These are phyloP conservation scores for Enteromius radiatus DNA, from an alignment of 2,797 vertebrate species.

Conservation along the genomic window DNA sequence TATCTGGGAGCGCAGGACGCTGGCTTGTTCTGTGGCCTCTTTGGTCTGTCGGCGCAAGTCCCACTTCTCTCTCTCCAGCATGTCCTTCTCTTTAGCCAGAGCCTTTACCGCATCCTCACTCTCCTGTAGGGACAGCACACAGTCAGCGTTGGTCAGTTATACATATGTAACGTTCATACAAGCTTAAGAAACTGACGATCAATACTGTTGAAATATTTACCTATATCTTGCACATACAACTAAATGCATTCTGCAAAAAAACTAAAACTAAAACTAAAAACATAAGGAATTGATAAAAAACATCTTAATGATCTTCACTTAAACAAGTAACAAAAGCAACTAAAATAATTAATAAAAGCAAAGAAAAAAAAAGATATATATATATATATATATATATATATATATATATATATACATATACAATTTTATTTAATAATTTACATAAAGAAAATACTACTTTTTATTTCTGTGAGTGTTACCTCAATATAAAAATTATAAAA, in stretches of 20 bases:
- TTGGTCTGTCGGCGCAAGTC: conserved; percentile 93
- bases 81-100: conserved; percentile 94
- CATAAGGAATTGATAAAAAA: neutral
- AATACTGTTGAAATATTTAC: neutral
- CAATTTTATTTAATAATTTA: neutral
- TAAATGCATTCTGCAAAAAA: neutral
- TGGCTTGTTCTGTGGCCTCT: conserved; percentile 93
- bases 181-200: neutral
- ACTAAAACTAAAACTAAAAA: too few species aligned
- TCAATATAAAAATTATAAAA: neutral
- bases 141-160: neutral
- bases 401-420: too few species aligned
- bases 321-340: neutral
- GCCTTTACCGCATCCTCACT: conserved; percentile 94
- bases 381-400: too few species aligned
- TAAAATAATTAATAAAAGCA: neutral
- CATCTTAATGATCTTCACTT: neutral
- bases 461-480: neutral
- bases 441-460: neutral
- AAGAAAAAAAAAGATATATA: too few species aligned
- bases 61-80: conserved; percentile 96
- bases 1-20: conserved; percentile 88
- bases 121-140: conserved; percentile 77
- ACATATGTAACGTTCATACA: conserved; percentile 19
- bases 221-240: neutral